Percentiles rank a stretch among this genome's conserved stretches.
Evolutionary conservation across 2,888 invertebrate species (phyloP).

Genomic region (Chironomus riparius): DNA sequence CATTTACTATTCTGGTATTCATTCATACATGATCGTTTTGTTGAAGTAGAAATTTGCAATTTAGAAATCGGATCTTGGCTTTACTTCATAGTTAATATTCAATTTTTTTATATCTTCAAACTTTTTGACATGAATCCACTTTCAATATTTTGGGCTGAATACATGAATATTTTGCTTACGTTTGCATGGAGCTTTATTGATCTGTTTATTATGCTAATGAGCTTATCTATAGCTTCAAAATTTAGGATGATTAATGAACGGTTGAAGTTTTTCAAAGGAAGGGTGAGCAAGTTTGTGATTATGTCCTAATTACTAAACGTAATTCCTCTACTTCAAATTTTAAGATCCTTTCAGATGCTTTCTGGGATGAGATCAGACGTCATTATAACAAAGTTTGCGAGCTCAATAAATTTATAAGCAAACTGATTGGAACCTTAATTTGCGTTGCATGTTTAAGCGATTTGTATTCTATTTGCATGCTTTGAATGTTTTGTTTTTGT

Average conservation of each 20-base stretch:
- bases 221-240: not conserved
- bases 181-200: not conserved
- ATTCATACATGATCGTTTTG: not conserved
- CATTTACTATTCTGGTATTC: not conserved
- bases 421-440: not conserved
- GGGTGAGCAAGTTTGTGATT: too few species aligned
- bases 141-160: conserved; percentile 8
- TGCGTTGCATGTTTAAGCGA: not conserved
- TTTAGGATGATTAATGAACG: conserved; percentile 1
- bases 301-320: too few species aligned
- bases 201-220: not conserved
- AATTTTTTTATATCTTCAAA: not conserved
- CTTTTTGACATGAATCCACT: not conserved
- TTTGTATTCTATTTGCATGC: not conserved
- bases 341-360: not conserved
- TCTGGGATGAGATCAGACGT: not conserved
- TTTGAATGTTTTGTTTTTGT: too few species aligned
- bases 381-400: not conserved
- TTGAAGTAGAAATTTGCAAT: not conserved
- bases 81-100: not conserved
- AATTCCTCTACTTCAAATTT: not conserved
- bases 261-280: not conserved
- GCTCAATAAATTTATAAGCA: not conserved
- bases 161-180: not conserved
- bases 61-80: not conserved